Conservation (phyloP, 2,888 invertebrate genomes). For the Blastobasis adustella region DNA sequence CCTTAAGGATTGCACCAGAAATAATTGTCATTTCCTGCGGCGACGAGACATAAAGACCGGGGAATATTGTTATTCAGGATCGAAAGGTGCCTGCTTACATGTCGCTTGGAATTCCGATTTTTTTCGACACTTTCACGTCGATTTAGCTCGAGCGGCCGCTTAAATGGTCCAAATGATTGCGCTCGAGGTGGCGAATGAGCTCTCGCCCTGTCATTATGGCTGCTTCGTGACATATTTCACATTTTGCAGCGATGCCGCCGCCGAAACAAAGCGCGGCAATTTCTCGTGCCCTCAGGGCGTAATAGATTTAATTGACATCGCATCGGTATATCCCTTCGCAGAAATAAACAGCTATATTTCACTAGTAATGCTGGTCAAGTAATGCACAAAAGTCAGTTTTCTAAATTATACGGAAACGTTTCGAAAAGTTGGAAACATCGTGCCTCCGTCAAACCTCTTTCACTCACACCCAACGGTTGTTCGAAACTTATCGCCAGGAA, state of each 20-base stretch:
- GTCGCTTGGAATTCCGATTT: slow-evolving; percentile 32
- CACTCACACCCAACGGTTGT: no score
- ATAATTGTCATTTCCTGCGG: slow-evolving; percentile 76
- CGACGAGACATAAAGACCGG: slow-evolving; percentile 37
- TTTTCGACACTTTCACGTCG: slow-evolving; percentile 36
- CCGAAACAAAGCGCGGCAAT: background rate
- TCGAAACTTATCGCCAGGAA: no score
- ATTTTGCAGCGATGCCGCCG: slow-evolving; percentile 1
- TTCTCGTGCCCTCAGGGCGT: background rate
- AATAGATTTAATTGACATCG: background rate
- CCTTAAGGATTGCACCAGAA: slow-evolving; percentile 61
- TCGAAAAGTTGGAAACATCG: no score
- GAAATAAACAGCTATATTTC: no score
- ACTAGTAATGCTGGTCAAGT: no score
- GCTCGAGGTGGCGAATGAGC: slow-evolving; percentile 28
- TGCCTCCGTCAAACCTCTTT: no score
- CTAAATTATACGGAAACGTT: no score
- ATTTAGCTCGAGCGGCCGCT: slow-evolving; percentile 27
- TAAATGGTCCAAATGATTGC: slow-evolving; percentile 34
- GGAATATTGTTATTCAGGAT: slow-evolving; percentile 29
- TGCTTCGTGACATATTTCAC: slow-evolving; percentile 11
- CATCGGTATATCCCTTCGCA: no score
- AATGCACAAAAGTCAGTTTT: no score
- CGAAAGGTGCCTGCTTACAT: slow-evolving; percentile 18
- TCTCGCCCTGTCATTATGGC: slow-evolving; percentile 16